phyloP scores from a whole-genome alignment of 1,140 invertebrate genomes.

The Megathymus violae region DNA sequence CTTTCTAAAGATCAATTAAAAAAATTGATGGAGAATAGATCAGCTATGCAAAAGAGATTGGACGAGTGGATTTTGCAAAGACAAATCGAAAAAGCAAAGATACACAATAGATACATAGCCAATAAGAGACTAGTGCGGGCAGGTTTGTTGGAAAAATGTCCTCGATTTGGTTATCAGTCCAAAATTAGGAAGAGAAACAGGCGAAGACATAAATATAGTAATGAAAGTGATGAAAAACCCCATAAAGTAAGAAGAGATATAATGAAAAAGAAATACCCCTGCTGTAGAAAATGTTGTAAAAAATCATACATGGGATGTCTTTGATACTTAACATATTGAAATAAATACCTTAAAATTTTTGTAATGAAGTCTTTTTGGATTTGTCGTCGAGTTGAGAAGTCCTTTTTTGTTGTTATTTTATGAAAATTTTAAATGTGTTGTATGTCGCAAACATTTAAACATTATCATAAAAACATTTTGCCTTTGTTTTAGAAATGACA shows the following conservation, averaged over 20 bases:
- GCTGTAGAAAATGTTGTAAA: constrained; percentile 70
- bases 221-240: neutral
- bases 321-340: constrained; percentile 31
- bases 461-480: too few species aligned
- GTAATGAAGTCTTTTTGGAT: neutral
- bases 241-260: constrained; percentile 5
- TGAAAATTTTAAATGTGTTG: too few species aligned
- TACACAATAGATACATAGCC: constrained; percentile 38
- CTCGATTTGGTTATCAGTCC: constrained; percentile 41
- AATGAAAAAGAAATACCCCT: constrained; percentile 47
- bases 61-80: constrained; percentile 58
- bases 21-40: constrained; percentile 38
- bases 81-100: constrained; percentile 45
- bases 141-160: constrained; percentile 50
- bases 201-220: constrained; percentile 8
- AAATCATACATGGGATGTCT: constrained; percentile 66
- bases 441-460: too few species aligned
- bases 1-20: constrained; percentile 33
- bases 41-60: constrained; percentile 47
- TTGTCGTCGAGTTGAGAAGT: too few species aligned
- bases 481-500: too few species aligned
- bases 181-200: constrained; percentile 29
- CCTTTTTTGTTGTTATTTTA: too few species aligned
- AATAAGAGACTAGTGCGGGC: constrained; percentile 30
- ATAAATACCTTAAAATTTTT: neutral